Conservation (phyloP, 2,113 vertebrate species). For the Calypte anna region DNA sequence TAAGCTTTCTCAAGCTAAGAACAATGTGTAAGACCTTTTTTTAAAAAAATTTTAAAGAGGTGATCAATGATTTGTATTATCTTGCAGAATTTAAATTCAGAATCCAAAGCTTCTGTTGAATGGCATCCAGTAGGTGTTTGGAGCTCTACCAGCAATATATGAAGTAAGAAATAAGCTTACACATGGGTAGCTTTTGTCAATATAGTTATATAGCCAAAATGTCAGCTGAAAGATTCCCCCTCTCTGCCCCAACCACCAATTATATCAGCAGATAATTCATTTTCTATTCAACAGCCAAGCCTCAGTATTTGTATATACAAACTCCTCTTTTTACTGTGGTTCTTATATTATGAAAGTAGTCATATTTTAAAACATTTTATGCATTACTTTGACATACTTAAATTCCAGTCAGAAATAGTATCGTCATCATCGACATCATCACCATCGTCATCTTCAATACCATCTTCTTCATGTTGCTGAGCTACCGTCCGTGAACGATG, state of each 20-base stretch:
- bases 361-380: neutral
- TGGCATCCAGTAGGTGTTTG: neutral
- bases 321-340: neutral
- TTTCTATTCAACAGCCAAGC: neutral
- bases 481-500: slow-evolving; percentile 93
- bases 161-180: neutral
- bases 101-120: neutral
- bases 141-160: neutral
- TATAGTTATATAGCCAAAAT: neutral
- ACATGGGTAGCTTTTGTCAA: neutral
- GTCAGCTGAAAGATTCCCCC: neutral
- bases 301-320: neutral
- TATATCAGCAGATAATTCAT: neutral
- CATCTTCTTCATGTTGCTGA: slow-evolving; percentile 91
- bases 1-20: neutral
- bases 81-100: neutral
- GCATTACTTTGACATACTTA: slow-evolving; percentile 81
- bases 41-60: neutral
- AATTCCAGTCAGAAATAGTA: slow-evolving; percentile 95
- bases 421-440: slow-evolving; percentile 85
- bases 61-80: neutral
- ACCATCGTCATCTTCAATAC: slow-evolving; percentile 86
- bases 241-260: neutral
- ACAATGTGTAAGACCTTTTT: neutral
- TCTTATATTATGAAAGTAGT: neutral